These are phyloP conservation scores for Dasyurus viverrinus DNA, from an alignment of 2,113 vertebrate species.

Conservation along the genomic window DNA sequence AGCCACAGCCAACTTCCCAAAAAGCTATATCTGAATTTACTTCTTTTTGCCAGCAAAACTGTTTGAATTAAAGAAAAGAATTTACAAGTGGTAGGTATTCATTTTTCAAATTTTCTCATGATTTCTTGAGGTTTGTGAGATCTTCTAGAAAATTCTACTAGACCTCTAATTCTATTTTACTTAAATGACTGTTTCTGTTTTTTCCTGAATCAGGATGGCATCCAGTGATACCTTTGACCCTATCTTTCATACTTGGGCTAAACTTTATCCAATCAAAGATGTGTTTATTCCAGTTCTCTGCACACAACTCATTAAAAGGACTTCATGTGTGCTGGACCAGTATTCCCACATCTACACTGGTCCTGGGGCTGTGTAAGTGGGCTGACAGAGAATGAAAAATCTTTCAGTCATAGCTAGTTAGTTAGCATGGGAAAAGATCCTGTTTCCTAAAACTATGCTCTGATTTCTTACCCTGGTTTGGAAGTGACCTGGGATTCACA, in stretches of 20 bases:
- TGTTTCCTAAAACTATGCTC: background rate
- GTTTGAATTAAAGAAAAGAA: background rate
- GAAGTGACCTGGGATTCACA: background rate
- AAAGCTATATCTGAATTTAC: background rate
- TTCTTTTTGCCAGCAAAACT: background rate
- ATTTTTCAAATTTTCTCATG: slow-evolving; percentile 15
- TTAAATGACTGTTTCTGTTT: background rate
- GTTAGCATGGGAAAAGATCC: slow-evolving; percentile 19
- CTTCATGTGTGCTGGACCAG: background rate
- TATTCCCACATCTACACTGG: background rate
- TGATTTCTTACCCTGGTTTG: background rate
- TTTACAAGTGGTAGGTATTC: slow-evolving; percentile 6
- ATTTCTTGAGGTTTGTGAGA: background rate
- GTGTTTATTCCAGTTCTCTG: background rate
- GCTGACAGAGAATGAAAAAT: background rate
- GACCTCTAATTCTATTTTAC: slow-evolving; percentile 17
- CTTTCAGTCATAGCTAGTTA: background rate
- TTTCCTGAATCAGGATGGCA: background rate
- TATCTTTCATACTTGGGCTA: background rate
- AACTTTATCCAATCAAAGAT: background rate
- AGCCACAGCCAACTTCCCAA: background rate
- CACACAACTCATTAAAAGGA: slow-evolving; percentile 6
- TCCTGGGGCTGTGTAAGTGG: background rate
- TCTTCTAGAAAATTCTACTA: background rate
- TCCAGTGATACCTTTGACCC: background rate